Percentiles rank a stretch among this genome's conserved stretches.
phyloP scores from a whole-genome alignment of 2,888 invertebrate species.

The Amitus sp. region DNA sequence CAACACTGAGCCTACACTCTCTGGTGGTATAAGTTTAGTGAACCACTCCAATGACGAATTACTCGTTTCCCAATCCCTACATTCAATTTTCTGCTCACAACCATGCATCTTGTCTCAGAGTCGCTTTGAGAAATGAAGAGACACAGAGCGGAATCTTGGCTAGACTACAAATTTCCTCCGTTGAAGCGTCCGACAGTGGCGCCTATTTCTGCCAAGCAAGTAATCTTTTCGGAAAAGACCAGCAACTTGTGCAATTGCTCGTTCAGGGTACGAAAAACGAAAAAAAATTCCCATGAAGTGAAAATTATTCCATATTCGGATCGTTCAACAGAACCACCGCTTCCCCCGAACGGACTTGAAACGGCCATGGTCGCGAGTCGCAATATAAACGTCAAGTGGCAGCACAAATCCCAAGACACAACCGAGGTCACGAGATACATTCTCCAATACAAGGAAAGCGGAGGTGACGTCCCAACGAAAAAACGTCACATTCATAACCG shows the following conservation, averaged over 20 bases:
- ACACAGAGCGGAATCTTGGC: constrained; percentile 78
- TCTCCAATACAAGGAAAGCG: constrained; percentile 75
- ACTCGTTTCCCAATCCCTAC: too few species aligned
- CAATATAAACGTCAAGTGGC: constrained; percentile 81
- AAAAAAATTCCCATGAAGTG: too few species aligned
- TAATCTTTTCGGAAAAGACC: constrained; percentile 78
- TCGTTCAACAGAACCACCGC: constrained; percentile 72
- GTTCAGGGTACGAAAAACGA: constrained; percentile 72
- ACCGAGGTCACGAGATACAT: constrained; percentile 78
- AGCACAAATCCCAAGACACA: constrained; percentile 74
- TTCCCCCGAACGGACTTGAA: constrained; percentile 75
- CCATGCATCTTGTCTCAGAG: constrained; percentile 57
- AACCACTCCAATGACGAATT: too few species aligned
- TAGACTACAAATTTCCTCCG: constrained; percentile 75
- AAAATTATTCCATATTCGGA: too few species aligned
- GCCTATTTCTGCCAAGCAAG: constrained; percentile 83
- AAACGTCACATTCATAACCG: too few species aligned
- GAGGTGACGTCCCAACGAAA: constrained; percentile 63
- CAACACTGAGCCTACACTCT: too few species aligned
- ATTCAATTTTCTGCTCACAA: too few species aligned
- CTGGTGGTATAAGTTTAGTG: too few species aligned
- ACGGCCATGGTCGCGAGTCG: constrained; percentile 78
- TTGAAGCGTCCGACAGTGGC: constrained; percentile 78
- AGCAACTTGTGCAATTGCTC: constrained; percentile 77
- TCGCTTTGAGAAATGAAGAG: constrained; percentile 74